Conservation (phyloP, 1,140 invertebrate species). For the Melipona quadrifasciata region DNA sequence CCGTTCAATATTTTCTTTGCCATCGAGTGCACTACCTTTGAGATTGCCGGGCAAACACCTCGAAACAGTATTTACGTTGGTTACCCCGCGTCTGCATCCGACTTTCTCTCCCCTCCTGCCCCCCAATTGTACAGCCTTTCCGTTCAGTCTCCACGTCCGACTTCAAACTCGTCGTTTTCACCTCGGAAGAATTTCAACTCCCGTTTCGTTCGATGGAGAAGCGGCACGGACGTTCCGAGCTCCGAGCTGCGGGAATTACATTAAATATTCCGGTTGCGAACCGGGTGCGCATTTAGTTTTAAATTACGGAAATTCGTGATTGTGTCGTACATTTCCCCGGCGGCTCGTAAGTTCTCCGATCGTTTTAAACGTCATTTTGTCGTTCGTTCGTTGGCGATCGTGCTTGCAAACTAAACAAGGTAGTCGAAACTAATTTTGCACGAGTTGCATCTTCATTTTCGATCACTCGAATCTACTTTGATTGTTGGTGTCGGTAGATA, state of each 20-base stretch:
- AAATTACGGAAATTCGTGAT: not conserved
- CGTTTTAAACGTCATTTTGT: not conserved
- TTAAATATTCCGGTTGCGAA: not conserved
- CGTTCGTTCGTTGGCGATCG: not conserved
- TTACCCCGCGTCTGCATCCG: conserved; percentile 27
- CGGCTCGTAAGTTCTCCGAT: not conserved
- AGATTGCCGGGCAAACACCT: conserved; percentile 18
- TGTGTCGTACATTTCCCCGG: not conserved
- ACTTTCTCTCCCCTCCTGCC: not conserved
- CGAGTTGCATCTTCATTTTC: not conserved
- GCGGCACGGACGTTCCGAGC: not conserved
- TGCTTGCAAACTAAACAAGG: not conserved
- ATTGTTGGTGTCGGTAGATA: not conserved
- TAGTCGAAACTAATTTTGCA: not conserved
- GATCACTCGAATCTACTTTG: not conserved
- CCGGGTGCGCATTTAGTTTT: not conserved
- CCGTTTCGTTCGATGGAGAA: not conserved
- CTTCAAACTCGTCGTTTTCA: conserved; percentile 1
- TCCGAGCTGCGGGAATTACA: no score
- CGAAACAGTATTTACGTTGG: conserved; percentile 33
- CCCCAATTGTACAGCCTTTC: not conserved
- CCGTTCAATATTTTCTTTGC: conserved; percentile 24
- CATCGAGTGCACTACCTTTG: conserved; percentile 11
- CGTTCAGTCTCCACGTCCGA: not conserved
- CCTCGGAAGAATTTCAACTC: not conserved